Evolutionary conservation across 2,797 vertebrate genomes (phyloP), one percentile per base, ranked within the genome.

Genomic region (Malacoraja senta): DNA sequence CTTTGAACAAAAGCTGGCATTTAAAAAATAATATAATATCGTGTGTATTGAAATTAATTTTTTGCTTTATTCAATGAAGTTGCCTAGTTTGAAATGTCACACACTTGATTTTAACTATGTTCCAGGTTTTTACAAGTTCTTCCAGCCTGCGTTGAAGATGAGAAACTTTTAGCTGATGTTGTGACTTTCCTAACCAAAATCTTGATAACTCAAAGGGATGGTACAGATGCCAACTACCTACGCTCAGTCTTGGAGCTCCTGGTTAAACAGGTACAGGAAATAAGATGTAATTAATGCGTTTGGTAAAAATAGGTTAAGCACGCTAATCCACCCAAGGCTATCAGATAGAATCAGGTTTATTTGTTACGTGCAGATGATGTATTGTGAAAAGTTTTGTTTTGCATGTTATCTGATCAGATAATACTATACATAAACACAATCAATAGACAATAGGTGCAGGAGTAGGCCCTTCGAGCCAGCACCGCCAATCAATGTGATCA

Each of bases 61-160:
- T 13, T 32, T 1, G 15, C 26, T 12, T 0, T 88, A 15, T 65
- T n/a, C 13, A 19, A 38, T 21, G 15, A 88, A 12, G 15, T 88
- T 13, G 13, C 15, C 61, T 88, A 32, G 84, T 68, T 88, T 65
- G 84, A 88, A 32, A 68, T 88, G 32, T 88, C 32, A 68, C 63
- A 35, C 61, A 88, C 2, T 68, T 17, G 32, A 21, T 32, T 19
- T 80, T 32, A 93, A 9, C 93, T 94, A 71, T 91, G 1, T 93
- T 93, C 0, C 32, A 99, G 99, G 95, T 99, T 99, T 97, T 96
- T 99, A 83, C 98, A 97, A 95, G 98, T 99, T 93, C 96, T 96
- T 95, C 98, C 99, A 94, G 97, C 98, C 92, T 98, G 97, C 94
- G 94, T 94, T 10, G 97, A 99, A 94, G 99, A 99, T 95, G 98